Conservation (phyloP, 1,140 invertebrate genomes). For the Drosophila chauvacae region DNA sequence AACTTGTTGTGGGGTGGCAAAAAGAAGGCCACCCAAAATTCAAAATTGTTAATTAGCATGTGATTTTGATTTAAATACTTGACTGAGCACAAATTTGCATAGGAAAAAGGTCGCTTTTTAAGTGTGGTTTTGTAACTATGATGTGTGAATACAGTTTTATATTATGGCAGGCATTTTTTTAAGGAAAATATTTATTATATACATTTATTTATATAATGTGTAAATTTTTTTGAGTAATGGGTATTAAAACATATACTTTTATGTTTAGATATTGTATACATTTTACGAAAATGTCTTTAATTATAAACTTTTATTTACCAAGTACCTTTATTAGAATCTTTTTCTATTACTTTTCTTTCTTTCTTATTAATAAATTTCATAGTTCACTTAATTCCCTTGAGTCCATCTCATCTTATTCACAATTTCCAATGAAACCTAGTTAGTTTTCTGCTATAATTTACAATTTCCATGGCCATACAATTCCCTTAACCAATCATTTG, state of each 20-base stretch:
- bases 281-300: too few relatives aligned
- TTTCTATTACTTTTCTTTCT: too few relatives aligned
- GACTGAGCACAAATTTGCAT: slow-evolving; percentile 15
- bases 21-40: slow-evolving; percentile 55
- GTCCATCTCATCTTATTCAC: neutral
- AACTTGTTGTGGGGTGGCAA: slow-evolving; percentile 10
- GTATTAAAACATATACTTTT: too few relatives aligned
- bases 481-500: slow-evolving; percentile 23
- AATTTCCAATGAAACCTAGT: slow-evolving; percentile 1
- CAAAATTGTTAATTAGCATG: slow-evolving; percentile 36
- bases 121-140: neutral
- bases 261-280: too few relatives aligned
- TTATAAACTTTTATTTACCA: too few relatives aligned
- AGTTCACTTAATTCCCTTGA: neutral
- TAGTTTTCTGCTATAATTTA: slow-evolving; percentile 17
- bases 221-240: too few relatives aligned
- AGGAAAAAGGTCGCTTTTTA: neutral
- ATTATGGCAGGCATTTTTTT: neutral
- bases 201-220: too few relatives aligned
- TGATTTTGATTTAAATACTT: slow-evolving; percentile 37
- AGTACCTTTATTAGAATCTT: too few relatives aligned
- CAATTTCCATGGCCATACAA: neutral
- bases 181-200: neutral
- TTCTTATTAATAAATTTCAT: neutral
- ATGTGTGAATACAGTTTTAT: neutral